phyloP scores from a whole-genome alignment of 2,888 invertebrate species.

The Cotesia congregata region DNA sequence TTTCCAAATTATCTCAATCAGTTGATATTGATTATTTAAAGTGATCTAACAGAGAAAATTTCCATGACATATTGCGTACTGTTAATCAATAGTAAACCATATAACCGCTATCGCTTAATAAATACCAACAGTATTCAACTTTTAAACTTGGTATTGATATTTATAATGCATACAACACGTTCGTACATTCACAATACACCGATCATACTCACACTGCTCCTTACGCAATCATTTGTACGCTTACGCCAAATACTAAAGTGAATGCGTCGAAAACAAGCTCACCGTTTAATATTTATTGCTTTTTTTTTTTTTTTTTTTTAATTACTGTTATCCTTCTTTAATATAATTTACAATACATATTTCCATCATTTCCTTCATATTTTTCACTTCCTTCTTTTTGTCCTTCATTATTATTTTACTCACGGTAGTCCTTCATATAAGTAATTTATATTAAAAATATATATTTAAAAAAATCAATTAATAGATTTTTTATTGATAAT shows the following conservation, averaged over 20 bases:
- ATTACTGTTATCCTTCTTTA: not conserved
- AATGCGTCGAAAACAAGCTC: not conserved
- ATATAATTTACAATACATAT: too few species aligned
- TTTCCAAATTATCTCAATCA: too few species aligned
- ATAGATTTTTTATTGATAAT: too few species aligned
- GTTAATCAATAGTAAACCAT: not conserved
- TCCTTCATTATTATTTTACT: too few species aligned
- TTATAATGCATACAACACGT: slow-evolving; percentile 1
- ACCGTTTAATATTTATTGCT: not conserved
- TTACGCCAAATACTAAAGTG: not conserved
- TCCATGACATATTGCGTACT: not conserved
- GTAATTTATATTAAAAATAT: too few species aligned
- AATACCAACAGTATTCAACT: not conserved
- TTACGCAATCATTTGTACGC: not conserved
- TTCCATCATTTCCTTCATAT: too few species aligned
- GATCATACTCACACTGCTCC: not conserved
- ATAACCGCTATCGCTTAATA: not conserved
- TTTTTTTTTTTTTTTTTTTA: not conserved
- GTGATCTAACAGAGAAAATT: not conserved
- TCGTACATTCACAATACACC: slow-evolving; percentile 1
- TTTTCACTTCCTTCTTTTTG: too few species aligned
- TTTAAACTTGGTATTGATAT: not conserved
- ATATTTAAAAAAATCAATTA: too few species aligned
- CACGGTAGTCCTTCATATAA: too few species aligned
- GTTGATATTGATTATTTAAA: too few species aligned